These are phyloP conservation scores for Antennarius striatus DNA, from an alignment of 2,113 vertebrate genomes.

Conservation along the genomic window DNA sequence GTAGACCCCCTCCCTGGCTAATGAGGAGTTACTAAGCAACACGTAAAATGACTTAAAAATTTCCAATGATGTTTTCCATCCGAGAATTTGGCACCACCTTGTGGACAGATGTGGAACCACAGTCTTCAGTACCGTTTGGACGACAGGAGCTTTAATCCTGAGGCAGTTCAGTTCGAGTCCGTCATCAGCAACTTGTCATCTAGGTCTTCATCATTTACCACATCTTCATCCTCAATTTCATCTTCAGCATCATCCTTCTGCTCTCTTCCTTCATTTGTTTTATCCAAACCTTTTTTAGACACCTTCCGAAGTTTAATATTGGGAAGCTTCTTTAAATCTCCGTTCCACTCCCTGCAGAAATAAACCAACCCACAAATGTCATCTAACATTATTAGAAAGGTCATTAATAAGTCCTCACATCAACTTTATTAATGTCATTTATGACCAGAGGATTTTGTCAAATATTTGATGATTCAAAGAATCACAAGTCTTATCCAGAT, in stretches of 20 bases:
- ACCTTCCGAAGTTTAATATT: conserved; percentile 93
- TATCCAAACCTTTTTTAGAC: conserved; percentile 76
- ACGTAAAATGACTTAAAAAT: not conserved
- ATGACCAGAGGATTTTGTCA: not conserved
- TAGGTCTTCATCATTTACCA: conserved; percentile 32
- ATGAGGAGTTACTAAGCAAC: conserved; percentile 29
- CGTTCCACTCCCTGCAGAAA: conserved; percentile 88
- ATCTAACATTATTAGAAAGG: not conserved
- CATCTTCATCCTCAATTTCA: conserved; percentile 6
- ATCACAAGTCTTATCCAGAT: too few relatives aligned
- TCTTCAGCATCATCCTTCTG: conserved; percentile 31
- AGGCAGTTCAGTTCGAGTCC: conserved; percentile 39
- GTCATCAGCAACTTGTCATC: conserved; percentile 35
- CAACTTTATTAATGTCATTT: too few relatives aligned
- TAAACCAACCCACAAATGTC: not conserved
- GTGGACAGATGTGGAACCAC: conserved; percentile 21
- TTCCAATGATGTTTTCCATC: not conserved
- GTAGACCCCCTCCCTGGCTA: conserved; percentile 45
- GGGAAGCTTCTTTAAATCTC: conserved; percentile 92
- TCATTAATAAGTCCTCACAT: not conserved
- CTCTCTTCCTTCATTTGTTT: conserved; percentile 46
- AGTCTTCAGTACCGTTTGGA: not conserved
- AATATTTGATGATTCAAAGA: not conserved
- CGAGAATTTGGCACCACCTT: conserved; percentile 19
- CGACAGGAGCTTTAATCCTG: too few relatives aligned